Evolutionary conservation across 2,888 invertebrate genomes (phyloP), one percentile per base, ranked within the genome.

Genomic region (Macropis europaea): DNA sequence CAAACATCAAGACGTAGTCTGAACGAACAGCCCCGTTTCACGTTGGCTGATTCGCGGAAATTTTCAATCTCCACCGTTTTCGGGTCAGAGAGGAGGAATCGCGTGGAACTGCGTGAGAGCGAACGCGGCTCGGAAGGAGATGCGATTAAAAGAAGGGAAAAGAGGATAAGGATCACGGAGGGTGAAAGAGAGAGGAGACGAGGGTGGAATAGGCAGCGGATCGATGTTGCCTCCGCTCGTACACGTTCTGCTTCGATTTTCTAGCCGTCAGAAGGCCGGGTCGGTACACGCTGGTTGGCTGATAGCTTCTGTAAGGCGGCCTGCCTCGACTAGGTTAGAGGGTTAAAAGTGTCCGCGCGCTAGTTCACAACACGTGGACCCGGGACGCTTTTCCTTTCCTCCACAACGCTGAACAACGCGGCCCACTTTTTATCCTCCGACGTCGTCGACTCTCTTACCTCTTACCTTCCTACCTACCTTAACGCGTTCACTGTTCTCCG

Each of bases 161-260:
- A 34, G 53, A 32, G 52, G 48, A 54, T 59, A 50, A 52, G 62
- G 69, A 56, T 61, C 47, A 34, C 34, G 11, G 24, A 34, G 22
- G 42, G 57, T 11, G 43, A 60, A 2, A 43, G 40, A 38, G 47
- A 28, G 57, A 42, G 53, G 9, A 9, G 4, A 24, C 28, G 47
- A 67, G 54, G 66, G 67, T 61, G 66, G 66, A 66, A 69, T 73
- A 70, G 59, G 59, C 62, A 83, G 82, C 72, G 70, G 36, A 68
- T 77, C 77, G 76, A 76, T 73, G 76, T 72, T 76, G 64, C 72
- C 76, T 76, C 52, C 43, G 52, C 52, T 53, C 40, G 48, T 66
- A 17, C 43, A 60, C 59, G 61, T 68, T 66, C 66, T 30, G 54
- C 77, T 76, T 77, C 77, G 77, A 77, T 77, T 76, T 77, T 76